Conservation (phyloP, 2,797 vertebrate genomes). For the Moxostoma hubbsi region DNA sequence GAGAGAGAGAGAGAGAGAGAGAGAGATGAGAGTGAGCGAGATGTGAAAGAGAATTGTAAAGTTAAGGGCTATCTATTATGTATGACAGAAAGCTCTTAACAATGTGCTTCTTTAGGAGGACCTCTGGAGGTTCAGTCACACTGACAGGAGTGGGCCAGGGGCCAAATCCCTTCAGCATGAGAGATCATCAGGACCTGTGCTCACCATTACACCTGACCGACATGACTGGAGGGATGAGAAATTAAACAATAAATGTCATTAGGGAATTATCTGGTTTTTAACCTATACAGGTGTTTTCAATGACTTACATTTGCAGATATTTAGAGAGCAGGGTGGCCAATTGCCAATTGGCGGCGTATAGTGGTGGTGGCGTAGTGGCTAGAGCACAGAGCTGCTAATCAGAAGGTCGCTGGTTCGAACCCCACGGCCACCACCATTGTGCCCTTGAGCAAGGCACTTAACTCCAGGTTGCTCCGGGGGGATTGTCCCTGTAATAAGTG, state of each 20-base stretch:
- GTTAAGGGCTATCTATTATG: conserved; percentile 44
- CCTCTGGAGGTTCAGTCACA: conserved; percentile 32
- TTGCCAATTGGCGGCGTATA: too few species aligned
- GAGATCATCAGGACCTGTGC: conserved; percentile 17
- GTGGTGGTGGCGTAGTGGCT: too few species aligned
- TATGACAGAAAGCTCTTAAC: conserved; percentile 41
- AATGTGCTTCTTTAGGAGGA: conserved; percentile 22
- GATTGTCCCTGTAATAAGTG: too few species aligned
- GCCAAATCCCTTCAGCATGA: conserved; percentile 25
- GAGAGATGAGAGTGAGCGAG: conserved; percentile 35
- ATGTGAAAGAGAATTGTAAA: conserved; percentile 37
- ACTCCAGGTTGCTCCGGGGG: too few species aligned
- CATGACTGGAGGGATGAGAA: conserved; percentile 23
- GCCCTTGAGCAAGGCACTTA: too few species aligned
- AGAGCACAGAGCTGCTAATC: too few species aligned
- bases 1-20: not conserved
- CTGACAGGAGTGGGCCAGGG: conserved; percentile 6
- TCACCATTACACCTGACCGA: conserved; percentile 8
- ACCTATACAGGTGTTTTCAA: not conserved
- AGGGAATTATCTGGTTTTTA: not conserved
- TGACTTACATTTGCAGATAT: too few species aligned
- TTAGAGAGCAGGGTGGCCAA: too few species aligned
- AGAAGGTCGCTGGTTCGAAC: too few species aligned
- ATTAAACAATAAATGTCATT: conserved; percentile 2
- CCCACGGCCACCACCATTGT: too few species aligned